Evolutionary conservation across 1,140 invertebrate genomes (phyloP), one percentile per base, ranked within the genome.

Genomic region (Periplaneta americana): DNA sequence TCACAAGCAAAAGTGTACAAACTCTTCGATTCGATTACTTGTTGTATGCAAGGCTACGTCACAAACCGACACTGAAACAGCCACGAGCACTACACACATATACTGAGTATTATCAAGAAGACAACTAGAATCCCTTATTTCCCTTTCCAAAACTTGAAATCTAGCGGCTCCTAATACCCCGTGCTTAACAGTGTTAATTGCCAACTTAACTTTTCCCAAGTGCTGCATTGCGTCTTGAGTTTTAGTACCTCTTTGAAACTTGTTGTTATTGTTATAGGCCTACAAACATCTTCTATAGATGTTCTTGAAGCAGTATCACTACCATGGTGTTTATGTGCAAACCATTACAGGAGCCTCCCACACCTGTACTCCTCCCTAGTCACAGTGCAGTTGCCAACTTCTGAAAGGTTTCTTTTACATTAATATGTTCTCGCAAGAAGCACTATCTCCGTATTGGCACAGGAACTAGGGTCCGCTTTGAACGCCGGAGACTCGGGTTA

Each of bases 141-240:
- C 79, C 37, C 79, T 66, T 80, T 22, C 36, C 79, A 80, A 74
- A 80, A 80, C 66, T 80, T 80, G 79, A 66, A 66, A 80, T 80
- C 79, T 80, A 37, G 79, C 34, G 32, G 48, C 79, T 66, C 48
- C 48, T 66, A 66, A 80, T 80, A 80, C 79, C 79, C 48, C 31
- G 34, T 74, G 37, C 79, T 80, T 80, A 80, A 80, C 79, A 48
- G 79, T 80, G 79, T 80, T 78, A 80, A 80, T 80, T 80, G 79
- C 79, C 66, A 80, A 66, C 79, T 80, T 37, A 80, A 39, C 37
- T 80, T 80, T 39, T 35, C 79, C 79, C 79, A 80, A 80, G 79
- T 37, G 37, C 79, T 80, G 79, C 36, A 66, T 66, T 66, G 48
- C 48, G 48, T 66, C 48, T 66, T 66, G 48, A 66, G 48, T 66